Evolutionary conservation across 92 coral and sea anemone species (phyloP), one percentile per base, ranked within the genome.

Genomic region (Porites cylindrica): DNA sequence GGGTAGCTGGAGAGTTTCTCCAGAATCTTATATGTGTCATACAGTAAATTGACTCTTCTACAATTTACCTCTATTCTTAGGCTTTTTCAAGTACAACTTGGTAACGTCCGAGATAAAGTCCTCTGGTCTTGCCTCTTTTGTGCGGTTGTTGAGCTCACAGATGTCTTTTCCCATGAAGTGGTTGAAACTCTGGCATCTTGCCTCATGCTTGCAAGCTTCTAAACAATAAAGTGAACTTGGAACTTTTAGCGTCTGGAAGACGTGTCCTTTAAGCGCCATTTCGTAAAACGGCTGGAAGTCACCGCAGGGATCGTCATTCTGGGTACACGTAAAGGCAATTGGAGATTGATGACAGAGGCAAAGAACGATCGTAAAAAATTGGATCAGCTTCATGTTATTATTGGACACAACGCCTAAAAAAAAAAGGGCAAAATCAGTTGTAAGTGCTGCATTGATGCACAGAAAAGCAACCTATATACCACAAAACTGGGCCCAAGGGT

Each of bases 71-170:
- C n/a, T n/a, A n/a, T n/a, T n/a, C n/a, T n/a, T n/a, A n/a, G n/a
- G n/a, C n/a, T n/a, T n/a, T n/a, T 80, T 80, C 64, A 80, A 20
- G 29, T 80, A 80, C 6, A 51, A n/a, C 23, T 67, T 29, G 14
- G 68, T 26, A 32, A 17, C 10, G 24, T 50, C 75, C 20, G 74
- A 8, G 50, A 66, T 66, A 9, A 79, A 38, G 51, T 47, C 73
- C 21, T 64, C 62, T 6, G 62, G 83, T 21, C 43, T 50, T 6
- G 84, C 75, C 19, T 80, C 84, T 24, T 65, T 80, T 1, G 84
- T 66, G 63, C 75, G 84, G 6, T 80, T 66, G 74, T 80, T 80
- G 51, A 80, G 56, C 63, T 80, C 84, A 64, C 84, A 80, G n/a
- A 47, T 66, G 8, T 80, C 75, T 53, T 65, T 24, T 6, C 23